A percentile compares a stretch with the other conserved stretches of the same genome.
phyloP scores from a whole-genome alignment of 2,797 vertebrate genomes.

The Epinephelus awoara region DNA sequence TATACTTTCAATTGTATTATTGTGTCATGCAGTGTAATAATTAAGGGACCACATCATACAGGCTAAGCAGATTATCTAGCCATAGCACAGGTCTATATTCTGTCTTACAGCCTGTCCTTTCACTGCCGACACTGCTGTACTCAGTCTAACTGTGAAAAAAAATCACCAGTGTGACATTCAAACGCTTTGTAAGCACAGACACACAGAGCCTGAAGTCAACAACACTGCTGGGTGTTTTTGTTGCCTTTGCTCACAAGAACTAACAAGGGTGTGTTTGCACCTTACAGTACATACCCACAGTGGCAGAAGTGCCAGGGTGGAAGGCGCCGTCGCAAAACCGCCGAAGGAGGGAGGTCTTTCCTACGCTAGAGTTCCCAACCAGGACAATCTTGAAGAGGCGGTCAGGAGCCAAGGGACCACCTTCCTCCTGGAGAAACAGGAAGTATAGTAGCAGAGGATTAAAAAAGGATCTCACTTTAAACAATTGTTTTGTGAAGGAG shows the following conservation, averaged over 20 bases:
- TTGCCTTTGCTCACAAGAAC: conserved; percentile 6
- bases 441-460: background rate
- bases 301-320: conserved; percentile 88
- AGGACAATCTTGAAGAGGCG: conserved; percentile 94
- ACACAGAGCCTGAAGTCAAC: conserved; percentile 16
- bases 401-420: conserved; percentile 81
- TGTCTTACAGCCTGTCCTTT: background rate
- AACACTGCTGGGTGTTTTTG: background rate
- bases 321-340: conserved; percentile 91
- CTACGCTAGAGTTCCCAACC: conserved; percentile 93
- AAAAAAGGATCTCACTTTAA: background rate
- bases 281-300: conserved; percentile 87
- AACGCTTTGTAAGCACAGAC: conserved; percentile 5
- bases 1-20: background rate
- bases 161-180: background rate
- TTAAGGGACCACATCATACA: background rate
- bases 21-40: no score
- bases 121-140: background rate
- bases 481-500: background rate
- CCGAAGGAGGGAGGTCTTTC: conserved; percentile 93
- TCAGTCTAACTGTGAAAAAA: background rate
- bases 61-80: background rate
- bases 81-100: background rate
- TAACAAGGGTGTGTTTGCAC: background rate
- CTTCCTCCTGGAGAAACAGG: conserved; percentile 85